Percentiles rank a stretch among this genome's conserved stretches.
These are phyloP conservation scores for Petroica traversi DNA, from an alignment of 2,113 vertebrate species.

Conservation along the genomic window DNA sequence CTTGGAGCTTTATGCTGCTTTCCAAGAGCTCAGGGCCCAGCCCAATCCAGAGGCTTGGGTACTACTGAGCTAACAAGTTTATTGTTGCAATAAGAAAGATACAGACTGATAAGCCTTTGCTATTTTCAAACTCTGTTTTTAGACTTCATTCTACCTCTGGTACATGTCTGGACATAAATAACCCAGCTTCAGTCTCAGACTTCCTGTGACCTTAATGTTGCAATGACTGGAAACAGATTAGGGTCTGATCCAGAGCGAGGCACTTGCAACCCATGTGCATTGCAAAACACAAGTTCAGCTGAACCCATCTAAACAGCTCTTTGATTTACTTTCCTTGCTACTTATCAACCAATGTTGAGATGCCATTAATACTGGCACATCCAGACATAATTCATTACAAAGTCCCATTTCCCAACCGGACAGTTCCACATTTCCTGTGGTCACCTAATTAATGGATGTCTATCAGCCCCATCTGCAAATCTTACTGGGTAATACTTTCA, in stretches of 20 bases:
- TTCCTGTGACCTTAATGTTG: not conserved
- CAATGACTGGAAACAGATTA: not conserved
- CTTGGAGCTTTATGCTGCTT: not conserved
- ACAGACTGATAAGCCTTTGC: not conserved
- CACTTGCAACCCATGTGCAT: not conserved
- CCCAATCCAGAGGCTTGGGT: not conserved
- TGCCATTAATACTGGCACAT: slow-evolving; percentile 38
- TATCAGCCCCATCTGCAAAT: slow-evolving; percentile 78
- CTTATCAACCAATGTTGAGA: not conserved
- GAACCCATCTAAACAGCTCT: slow-evolving; percentile 1
- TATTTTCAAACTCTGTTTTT: not conserved
- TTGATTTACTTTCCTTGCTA: slow-evolving; percentile 60
- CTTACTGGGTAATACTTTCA: slow-evolving; percentile 63
- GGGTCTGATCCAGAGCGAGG: not conserved
- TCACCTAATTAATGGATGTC: slow-evolving; percentile 77
- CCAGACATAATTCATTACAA: slow-evolving; percentile 46
- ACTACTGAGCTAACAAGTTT: not conserved
- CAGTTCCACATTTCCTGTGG: slow-evolving; percentile 48
- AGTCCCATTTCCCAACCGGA: slow-evolving; percentile 42
- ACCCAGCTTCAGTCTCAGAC: not conserved
- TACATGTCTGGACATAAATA: not conserved
- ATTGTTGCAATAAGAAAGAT: not conserved
- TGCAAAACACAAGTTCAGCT: slow-evolving; percentile 19
- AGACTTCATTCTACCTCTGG: not conserved
- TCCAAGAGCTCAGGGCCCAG: not conserved